A percentile compares a stretch with the other conserved stretches of the same genome.
Evolutionary conservation across 2,888 invertebrate genomes (phyloP).

Genomic region (Agrenia bidenticulata): DNA sequence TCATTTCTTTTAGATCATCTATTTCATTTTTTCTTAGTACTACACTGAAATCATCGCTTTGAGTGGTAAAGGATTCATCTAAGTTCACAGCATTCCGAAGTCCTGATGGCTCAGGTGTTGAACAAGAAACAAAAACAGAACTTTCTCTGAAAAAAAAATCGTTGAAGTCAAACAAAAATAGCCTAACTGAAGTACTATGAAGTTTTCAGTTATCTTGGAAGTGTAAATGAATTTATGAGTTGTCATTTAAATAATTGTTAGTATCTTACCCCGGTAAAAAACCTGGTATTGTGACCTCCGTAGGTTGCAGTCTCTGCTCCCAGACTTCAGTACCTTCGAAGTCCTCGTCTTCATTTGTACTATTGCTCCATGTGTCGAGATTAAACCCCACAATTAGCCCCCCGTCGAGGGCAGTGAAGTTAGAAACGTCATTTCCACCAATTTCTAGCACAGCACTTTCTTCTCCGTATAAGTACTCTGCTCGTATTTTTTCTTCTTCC

Average conservation of each 20-base stretch:
- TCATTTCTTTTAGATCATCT: constrained; percentile 24
- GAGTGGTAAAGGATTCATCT: background rate
- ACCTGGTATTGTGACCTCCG: background rate
- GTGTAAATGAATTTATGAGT: too few species aligned
- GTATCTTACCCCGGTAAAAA: background rate
- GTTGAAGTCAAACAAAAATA: background rate
- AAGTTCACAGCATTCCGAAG: background rate
- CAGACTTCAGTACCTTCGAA: constrained; percentile 14
- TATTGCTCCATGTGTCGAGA: constrained; percentile 17
- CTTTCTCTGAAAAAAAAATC: background rate
- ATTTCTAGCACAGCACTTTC: constrained; percentile 1
- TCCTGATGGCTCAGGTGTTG: background rate
- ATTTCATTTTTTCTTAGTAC: constrained; percentile 10
- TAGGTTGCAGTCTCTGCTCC: constrained; percentile 17
- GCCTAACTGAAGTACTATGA: too few species aligned
- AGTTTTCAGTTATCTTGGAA: too few species aligned
- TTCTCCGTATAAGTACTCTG: background rate
- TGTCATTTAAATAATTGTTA: too few species aligned
- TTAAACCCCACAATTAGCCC: constrained; percentile 33
- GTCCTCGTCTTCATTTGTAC: constrained; percentile 25
- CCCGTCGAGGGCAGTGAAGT: constrained; percentile 22
- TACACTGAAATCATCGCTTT: background rate
- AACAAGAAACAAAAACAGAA: background rate
- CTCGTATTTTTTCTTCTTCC: background rate
- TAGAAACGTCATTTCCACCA: constrained; percentile 2